Evolutionary conservation across 2,113 vertebrate species (phyloP).

Genomic region (Columba livia): DNA sequence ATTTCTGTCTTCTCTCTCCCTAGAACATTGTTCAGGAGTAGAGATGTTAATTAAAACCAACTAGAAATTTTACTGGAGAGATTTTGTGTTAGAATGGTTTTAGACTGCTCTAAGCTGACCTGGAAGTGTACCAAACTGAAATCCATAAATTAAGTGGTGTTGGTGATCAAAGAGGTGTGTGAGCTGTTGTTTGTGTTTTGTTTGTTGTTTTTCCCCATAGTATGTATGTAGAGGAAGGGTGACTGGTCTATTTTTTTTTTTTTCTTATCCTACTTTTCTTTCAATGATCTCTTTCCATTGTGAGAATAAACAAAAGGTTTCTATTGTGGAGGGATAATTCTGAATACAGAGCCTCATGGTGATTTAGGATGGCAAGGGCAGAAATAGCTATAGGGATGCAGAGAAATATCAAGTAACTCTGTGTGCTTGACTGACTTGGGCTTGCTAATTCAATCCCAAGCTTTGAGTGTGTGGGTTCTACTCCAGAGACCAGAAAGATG

Average conservation of each 20-base stretch:
- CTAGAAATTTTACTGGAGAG: background rate
- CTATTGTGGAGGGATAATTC: background rate
- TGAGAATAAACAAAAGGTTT: background rate
- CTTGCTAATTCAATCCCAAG: background rate
- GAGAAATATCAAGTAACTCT: background rate
- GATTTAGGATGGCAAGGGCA: background rate
- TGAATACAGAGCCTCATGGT: background rate
- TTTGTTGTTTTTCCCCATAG: background rate
- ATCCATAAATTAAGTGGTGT: background rate
- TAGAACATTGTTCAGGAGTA: background rate
- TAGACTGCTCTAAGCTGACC: background rate
- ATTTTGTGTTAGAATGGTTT: background rate
- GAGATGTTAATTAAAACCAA: background rate
- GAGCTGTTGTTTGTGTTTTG: background rate
- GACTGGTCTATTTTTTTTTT: background rate
- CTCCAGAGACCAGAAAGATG: background rate
- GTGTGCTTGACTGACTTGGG: background rate
- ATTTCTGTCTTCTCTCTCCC: slow-evolving; percentile 1
- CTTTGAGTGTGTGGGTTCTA: background rate
- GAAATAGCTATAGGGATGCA: background rate
- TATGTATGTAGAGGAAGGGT: background rate
- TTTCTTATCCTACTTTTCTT: background rate
- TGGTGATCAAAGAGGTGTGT: background rate
- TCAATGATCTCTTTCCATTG: background rate
- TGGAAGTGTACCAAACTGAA: background rate